Base-by-base conservation (phyloP, 2,888 invertebrate genomes). In the Mactromeris polynyma region DNA sequence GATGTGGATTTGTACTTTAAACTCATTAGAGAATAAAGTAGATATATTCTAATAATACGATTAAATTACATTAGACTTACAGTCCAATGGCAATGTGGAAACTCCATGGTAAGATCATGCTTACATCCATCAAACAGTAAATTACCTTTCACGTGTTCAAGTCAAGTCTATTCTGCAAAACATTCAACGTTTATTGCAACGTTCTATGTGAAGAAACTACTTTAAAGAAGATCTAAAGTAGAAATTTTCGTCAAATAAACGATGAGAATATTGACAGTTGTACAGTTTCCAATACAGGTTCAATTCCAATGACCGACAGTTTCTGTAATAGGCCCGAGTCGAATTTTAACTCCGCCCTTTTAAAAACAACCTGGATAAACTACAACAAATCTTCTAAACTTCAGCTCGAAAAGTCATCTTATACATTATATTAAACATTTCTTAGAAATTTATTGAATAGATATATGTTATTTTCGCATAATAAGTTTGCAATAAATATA, bases 211-310 rank as follows among this genome's bases (percentile, higher is more conserved):
- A 64, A 64, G 9, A 64, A 64, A 64, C n/a, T 64, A n/a, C 4
- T 26, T 26, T 2, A 26, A 2, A 64, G 58, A 26, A 64, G 58
- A 26, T 64, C 9, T n/a, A 7, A 4, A 4, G 58, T 21, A 6
- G 26, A 64, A 6, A 26, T 26, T 26, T 51, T 64, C 6, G 58
- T 26, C 31, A 73, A 73, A 73, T 36, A 31, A 17, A 19, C 84
- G 84, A 46, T 78, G 46, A 17, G 78, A 78, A 78, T n/a, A 79
- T 40, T 84, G 84, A 84, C 84, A 84, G 77, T 84, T 84, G 84
- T 51, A 11, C 78, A 78, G 17, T 78, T 78, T 73, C 73, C 73
- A 19, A 0, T 4, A 11, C 4, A 17, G 2, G 31, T 19, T 73
- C 14, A 2, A 26, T 73, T 36, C 14, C 19, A 73, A 36, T 36